Percentiles rank a stretch among this genome's conserved stretches.
Evolutionary conservation across 2,888 invertebrate genomes (phyloP).

Genomic region (Microplitis deprimator): DNA sequence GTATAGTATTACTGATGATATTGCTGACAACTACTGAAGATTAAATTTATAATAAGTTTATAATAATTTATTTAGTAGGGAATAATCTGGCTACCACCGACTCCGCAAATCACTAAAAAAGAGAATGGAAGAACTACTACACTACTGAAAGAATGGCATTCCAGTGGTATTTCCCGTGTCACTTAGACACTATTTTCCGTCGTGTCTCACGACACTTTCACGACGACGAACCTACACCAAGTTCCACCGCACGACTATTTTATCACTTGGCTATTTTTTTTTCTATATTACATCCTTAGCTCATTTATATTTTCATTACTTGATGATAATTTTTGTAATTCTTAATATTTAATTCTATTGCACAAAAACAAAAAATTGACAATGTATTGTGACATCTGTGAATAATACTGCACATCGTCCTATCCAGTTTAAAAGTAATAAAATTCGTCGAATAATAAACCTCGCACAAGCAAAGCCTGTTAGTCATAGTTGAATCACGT

Average conservation of each 20-base stretch:
- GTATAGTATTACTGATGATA: neutral
- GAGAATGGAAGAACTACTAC: neutral
- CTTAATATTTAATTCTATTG: no score
- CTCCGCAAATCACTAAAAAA: conserved; percentile 17
- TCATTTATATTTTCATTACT: no score
- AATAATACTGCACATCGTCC: neutral
- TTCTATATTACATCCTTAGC: no score
- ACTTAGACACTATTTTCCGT: conserved; percentile 31
- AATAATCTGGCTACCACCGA: conserved; percentile 20
- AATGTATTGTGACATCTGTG: no score
- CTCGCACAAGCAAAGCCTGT: conserved; percentile 43
- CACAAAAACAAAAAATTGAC: no score
- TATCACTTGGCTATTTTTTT: neutral
- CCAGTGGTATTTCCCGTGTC: conserved; percentile 39
- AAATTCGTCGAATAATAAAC: neutral
- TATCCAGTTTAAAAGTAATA: neutral
- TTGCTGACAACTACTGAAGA: neutral
- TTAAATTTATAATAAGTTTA: neutral
- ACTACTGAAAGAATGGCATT: conserved; percentile 16
- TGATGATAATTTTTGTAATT: no score
- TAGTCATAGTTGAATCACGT: conserved; percentile 56
- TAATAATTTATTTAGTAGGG: neutral
- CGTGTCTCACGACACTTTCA: conserved; percentile 40
- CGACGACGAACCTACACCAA: neutral
- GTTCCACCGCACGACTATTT: neutral